Evolutionary conservation across 2,888 invertebrate genomes (phyloP).

Genomic region (Miltochrista miniata): DNA sequence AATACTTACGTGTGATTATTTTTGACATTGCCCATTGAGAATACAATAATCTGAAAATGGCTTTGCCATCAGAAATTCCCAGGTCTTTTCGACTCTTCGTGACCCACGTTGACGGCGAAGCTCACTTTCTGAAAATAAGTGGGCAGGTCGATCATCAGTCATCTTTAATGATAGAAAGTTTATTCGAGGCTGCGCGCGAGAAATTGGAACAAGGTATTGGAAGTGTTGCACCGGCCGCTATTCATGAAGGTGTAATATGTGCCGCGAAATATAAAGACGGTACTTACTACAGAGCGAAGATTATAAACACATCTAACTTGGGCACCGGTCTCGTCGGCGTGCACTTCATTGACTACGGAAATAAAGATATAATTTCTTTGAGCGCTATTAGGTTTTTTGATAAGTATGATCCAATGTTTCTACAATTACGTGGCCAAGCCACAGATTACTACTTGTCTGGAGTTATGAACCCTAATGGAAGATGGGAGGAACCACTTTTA

Average conservation of each 20-base stretch:
- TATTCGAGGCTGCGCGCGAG: conserved; percentile 64
- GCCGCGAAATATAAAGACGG: conserved; percentile 87
- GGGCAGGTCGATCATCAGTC: conserved; percentile 86
- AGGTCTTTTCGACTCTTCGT: conserved; percentile 79
- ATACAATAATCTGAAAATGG: conserved; percentile 50
- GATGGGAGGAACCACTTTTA: conserved; percentile 80
- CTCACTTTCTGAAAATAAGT: conserved; percentile 88
- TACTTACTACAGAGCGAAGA: conserved; percentile 86
- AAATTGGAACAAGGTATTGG: conserved; percentile 73
- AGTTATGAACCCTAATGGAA: conserved; percentile 75
- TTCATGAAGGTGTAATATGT: conserved; percentile 83
- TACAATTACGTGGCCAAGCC: conserved; percentile 83
- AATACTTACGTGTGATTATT: conserved; percentile 53
- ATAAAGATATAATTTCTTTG: conserved; percentile 84
- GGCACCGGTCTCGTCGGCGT: conserved; percentile 84
- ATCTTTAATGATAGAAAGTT: conserved; percentile 82
- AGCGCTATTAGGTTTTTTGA: conserved; percentile 84
- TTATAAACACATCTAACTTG: conserved; percentile 74
- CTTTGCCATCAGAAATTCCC: conserved; percentile 58
- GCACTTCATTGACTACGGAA: conserved; percentile 88
- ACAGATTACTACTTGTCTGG: conserved; percentile 84
- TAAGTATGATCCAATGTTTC: conserved; percentile 74
- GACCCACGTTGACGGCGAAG: conserved; percentile 88
- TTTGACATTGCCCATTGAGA: conserved; percentile 19
- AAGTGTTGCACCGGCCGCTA: conserved; percentile 73